These are phyloP conservation scores for Cephus runcator DNA, from an alignment of 2,888 invertebrate species.

Conservation along the genomic window DNA sequence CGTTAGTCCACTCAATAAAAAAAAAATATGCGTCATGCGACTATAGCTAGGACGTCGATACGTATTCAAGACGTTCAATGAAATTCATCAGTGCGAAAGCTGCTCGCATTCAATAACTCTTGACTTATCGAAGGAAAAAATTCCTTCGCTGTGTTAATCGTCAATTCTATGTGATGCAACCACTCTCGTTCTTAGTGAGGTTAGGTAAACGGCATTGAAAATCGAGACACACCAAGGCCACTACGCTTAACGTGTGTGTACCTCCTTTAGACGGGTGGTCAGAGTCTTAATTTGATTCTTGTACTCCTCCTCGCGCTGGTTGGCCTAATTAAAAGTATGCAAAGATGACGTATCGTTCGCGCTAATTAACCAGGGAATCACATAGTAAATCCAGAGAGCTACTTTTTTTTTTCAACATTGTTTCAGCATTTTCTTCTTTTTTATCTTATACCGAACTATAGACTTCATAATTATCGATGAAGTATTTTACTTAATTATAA, in stretches of 20 bases:
- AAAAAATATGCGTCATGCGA: not conserved
- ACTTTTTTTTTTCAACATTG: not conserved
- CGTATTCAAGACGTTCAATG: not conserved
- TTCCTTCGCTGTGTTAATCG: not conserved
- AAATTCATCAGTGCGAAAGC: not conserved
- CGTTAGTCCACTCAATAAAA: not conserved
- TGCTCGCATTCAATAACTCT: not conserved
- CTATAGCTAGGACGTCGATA: not conserved
- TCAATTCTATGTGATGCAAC: not conserved
- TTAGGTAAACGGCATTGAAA: not conserved
- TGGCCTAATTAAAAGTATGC: conserved; percentile 76
- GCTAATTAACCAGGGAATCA: not conserved
- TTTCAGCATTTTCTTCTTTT: too few relatives aligned
- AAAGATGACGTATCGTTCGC: conserved; percentile 38
- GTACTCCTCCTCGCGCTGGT: conserved; percentile 99
- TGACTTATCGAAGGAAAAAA: not conserved
- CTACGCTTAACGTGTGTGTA: conserved; percentile 65
- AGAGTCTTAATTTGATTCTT: conserved; percentile 99
- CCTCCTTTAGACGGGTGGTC: conserved; percentile 99
- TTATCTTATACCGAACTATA: not conserved
- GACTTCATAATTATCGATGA: not conserved
- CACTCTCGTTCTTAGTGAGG: not conserved
- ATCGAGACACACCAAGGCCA: not conserved
- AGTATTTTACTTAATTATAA: not conserved
- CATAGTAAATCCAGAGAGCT: not conserved